Evolutionary conservation across 2,888 invertebrate species (phyloP).

Genomic region (Ametastegia equiseti): DNA sequence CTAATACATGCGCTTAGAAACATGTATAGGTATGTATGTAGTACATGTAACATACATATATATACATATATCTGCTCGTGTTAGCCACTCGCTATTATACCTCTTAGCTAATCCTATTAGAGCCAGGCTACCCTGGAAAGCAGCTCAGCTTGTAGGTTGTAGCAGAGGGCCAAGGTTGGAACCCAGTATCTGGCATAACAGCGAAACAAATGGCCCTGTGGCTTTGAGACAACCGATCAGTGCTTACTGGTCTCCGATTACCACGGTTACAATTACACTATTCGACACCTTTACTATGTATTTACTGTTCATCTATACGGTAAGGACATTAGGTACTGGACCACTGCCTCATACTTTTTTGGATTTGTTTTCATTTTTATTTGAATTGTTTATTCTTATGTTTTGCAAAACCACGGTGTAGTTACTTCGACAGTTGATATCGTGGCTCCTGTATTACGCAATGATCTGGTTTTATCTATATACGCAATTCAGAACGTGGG

Average conservation of each 20-base stretch:
- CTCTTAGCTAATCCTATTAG: not conserved
- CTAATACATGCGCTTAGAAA: not conserved
- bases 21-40: not conserved
- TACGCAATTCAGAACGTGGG: not conserved
- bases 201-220: not conserved
- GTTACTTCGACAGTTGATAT: not conserved
- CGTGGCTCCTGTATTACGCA: not conserved
- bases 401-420: not conserved
- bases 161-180: not conserved
- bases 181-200: no score
- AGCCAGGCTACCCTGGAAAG: constrained; percentile 1
- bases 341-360: not conserved
- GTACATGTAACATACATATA: no score
- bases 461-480: not conserved
- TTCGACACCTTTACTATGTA: not conserved
- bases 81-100: not conserved
- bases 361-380: no score
- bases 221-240: not conserved
- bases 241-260: not conserved
- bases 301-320: no score
- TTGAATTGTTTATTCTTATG: not conserved
- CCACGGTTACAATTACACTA: not conserved
- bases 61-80: no score
- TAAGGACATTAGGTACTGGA: not conserved
- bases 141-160: no score